These are phyloP conservation scores for Apotomis betuletana DNA, from an alignment of 2,888 invertebrate species.

Conservation along the genomic window DNA sequence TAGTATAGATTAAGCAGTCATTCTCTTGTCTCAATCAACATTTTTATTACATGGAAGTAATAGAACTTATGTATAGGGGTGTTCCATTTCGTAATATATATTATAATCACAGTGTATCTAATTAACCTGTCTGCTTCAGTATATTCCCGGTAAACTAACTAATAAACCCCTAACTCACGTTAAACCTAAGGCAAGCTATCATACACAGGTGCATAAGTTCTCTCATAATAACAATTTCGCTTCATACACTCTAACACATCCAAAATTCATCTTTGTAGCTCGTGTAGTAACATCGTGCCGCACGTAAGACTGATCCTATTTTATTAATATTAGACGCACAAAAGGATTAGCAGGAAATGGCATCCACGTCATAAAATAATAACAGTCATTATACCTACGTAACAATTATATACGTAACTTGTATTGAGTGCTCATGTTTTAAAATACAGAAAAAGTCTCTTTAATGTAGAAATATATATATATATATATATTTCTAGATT, in stretches of 20 bases:
- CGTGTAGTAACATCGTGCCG: neutral
- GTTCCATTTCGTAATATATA: too few species aligned
- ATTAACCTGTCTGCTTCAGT: slow-evolving; percentile 6
- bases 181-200: slow-evolving; percentile 3
- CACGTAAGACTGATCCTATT: neutral
- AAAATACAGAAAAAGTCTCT: too few species aligned
- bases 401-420: too few species aligned
- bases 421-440: too few species aligned
- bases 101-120: neutral
- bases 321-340: neutral
- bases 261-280: neutral
- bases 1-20: too few species aligned
- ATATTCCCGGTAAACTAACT: slow-evolving; percentile 8
- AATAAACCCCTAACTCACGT: neutral
- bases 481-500: too few species aligned
- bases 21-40: too few species aligned
- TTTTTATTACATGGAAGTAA: neutral
- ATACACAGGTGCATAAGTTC: slow-evolving; percentile 2
- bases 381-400: too few species aligned
- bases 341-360: neutral
- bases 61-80: too few species aligned
- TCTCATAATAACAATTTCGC: slow-evolving; percentile 2
- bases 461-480: too few species aligned
- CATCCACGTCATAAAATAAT: too few species aligned
- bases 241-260: neutral